Base-by-base conservation (phyloP, 2,888 invertebrate genomes). In the Synergus itoensis region DNA sequence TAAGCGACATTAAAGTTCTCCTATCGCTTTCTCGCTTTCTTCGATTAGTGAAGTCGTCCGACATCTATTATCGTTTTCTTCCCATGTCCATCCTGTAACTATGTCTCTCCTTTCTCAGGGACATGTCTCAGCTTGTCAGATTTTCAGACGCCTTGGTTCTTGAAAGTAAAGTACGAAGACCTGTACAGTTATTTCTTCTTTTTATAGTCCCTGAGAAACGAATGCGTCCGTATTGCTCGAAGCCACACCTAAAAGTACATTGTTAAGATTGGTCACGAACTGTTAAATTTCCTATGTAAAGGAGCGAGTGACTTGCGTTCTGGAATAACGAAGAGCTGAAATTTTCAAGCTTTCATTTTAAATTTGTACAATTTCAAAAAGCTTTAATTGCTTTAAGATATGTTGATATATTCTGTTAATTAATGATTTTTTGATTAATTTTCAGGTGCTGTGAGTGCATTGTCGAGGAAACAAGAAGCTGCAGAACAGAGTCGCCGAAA, bases 21-120 rank as follows among this genome's bases (percentile, higher is more conserved):
- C 81, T 79, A 81, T 80, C 86, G 88, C 91, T 91, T 90, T 90
- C 90, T 90, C 89, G 82, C 90, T 91, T 91, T 91, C 91, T 90
- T 91, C 87, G 84, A 83, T 84, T 85, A 82, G 87, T 89, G 90
- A 90, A 90, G 90, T 90, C 90, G 88, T 86, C 89, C 89, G 84
- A 87, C 86, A 83, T 80, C 79, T 69, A 80, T 79, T 83, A 79
- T 79, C 82, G 82, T 84, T 85, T 84, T 84, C 80, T 88, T 88
- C 89, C 87, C 88, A 86, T 86, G 85, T 88, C 86, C 77, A 45
- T 45, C 48, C 21, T 48, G 16, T 48, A 7, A 4, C 48, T 48
- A 48, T 7, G 48, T 4, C 48, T 48, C 5, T 48, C 7, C 16
- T 1, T n/a, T n/a, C 16, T 48, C 48, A 48, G 48, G 16, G 16